phyloP scores from a whole-genome alignment of 2,888 invertebrate genomes.

The Platycnemis pennipes region DNA sequence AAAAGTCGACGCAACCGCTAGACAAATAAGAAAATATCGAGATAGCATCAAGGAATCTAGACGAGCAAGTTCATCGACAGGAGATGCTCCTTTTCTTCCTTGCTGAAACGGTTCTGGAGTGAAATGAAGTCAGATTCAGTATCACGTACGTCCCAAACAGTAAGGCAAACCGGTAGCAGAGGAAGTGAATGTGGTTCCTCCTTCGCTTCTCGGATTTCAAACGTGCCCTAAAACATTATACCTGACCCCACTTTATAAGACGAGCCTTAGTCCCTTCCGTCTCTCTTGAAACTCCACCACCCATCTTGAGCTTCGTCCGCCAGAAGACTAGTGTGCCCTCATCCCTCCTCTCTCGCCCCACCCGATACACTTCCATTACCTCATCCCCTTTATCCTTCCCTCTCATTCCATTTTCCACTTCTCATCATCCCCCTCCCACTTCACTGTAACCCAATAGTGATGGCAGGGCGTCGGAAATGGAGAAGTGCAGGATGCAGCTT shows the following conservation, averaged over 20 bases:
- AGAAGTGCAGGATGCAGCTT: not conserved
- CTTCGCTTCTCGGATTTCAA: not conserved
- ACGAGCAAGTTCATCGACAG: no score
- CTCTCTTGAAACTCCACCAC: not conserved
- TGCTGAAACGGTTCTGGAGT: not conserved
- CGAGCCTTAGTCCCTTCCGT: not conserved
- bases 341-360: not conserved
- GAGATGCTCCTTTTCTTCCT: not conserved
- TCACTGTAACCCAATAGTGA: not conserved
- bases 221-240: not conserved
- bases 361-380: not conserved
- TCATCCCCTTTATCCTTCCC: not conserved
- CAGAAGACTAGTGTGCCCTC: not conserved
- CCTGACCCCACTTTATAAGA: not conserved
- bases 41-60: no score
- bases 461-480: not conserved
- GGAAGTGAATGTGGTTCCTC: not conserved
- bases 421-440: not conserved
- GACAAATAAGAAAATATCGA: no score
- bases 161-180: no score
- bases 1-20: no score
- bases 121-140: not conserved
- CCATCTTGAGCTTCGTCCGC: not conserved
- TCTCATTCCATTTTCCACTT: not conserved
- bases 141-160: not conserved